Evolutionary conservation across 2,888 invertebrate species (phyloP), one percentile per base, ranked within the genome.

Genomic region (Pilophorus perplexus): DNA sequence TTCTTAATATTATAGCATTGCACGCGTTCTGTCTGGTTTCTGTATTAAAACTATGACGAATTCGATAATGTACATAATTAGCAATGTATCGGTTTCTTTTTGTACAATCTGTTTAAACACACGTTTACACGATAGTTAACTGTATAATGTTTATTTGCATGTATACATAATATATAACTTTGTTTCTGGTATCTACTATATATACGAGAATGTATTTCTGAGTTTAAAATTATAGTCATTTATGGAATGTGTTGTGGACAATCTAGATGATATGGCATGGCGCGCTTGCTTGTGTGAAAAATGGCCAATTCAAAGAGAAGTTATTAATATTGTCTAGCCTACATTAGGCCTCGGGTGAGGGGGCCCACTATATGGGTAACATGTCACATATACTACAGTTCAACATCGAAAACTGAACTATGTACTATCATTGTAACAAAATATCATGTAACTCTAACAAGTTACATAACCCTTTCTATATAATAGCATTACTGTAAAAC

Each of bases 401-500:
- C 67, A 68, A 68, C 68, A 70, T 69, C 62, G 66, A 69, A 62
- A 69, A 69, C 69, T 69, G 66, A 69, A 69, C 67, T 69, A 69
- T 69, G 67, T 55, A 69, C 69, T 69, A 69, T 67, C 64, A 67
- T n/a, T n/a, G 69, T 69, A 69, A 69, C 69, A 69, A 69, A 69
- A 69, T 69, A 69, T 69, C 69, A 66, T 67, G 69, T 69, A 69
- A 69, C 69, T 66, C 64, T 62, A 55, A 38, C 66, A 40, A 67
- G 65, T 69, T 67, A 69, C 69, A 66, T 66, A 69, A 69, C 64
- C 60, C 65, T 67, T 69, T 59, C 59, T 66, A 62, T 62, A 68
- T 69, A 69, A 67, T 69, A 69, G 69, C 68, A 66, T 66, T 69
- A 72, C 69, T 71, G 69, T 70, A 68, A 68, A 70, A 69, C 64